Evolutionary conservation across 2,113 vertebrate species (phyloP), one percentile per base, ranked within the genome.

Genomic region (Eonycteris spelaea): DNA sequence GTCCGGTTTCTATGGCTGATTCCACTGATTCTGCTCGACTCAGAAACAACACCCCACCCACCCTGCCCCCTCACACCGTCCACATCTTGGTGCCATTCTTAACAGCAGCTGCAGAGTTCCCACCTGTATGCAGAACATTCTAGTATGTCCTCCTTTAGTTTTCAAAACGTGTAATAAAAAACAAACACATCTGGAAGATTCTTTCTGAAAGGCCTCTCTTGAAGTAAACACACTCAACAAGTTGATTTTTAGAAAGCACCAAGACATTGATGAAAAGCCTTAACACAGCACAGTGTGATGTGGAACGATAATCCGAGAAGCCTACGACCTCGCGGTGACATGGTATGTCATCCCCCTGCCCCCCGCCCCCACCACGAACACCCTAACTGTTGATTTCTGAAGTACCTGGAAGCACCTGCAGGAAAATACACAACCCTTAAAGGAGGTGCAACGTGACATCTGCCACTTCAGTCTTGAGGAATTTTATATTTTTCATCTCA

Each of bases 381-480:
- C 96, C 79, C 57, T 95, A 95, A 97, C 67, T 91, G 77, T 96
- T 96, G 97, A 97, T 98, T 98, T 98, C 98, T 84, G 82, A 40
- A 65, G 65, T 90, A 86, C 92, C 68, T 86, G 94, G 85, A 95
- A 92, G 80, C 85, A 45, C 87, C 92, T 77, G 8, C 15, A 95
- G 94, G n/a, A 96, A 98, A 98, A 98, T 97, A 97, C 68, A 96
- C 97, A 97, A 97, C 97, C 96, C 95, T 95, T 97, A 97, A 97
- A 97, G 43, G 53, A 98, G 96, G 98, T 94, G 94, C 43, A 97
- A 97, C 97, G 89, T 96, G 86, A 91, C 93, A 98, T 95, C 96
- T 98, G 90, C 90, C 97, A 97, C 80, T 97, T 98, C 77, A 90
- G 95, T 94, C 91, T 90, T 95, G 89, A 12, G 71, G 55, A 97